Conservation (phyloP, 2,888 invertebrate species). For the Sinotaia quadrata region DNA sequence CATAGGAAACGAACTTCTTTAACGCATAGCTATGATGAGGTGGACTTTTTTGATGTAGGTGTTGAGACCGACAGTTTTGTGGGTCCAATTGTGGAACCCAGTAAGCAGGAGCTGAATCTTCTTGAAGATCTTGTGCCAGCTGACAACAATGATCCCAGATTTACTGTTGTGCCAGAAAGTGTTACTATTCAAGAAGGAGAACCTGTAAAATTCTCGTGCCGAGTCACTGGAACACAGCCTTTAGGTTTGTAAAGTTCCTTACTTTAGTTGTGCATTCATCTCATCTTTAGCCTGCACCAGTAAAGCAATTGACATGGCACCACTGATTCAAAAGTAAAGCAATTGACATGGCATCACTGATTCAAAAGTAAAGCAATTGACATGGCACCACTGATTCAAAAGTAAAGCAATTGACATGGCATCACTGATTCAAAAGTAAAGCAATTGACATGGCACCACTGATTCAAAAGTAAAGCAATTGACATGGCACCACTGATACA, state of each 20-base stretch:
- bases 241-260: constrained; percentile 49
- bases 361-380: too few relatives aligned
- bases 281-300: too few relatives aligned
- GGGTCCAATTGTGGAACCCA: constrained; percentile 38
- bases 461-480: too few relatives aligned
- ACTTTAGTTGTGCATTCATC: too few relatives aligned
- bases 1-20: neutral
- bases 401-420: too few relatives aligned
- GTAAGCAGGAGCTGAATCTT: constrained; percentile 41
- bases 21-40: neutral
- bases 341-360: too few relatives aligned
- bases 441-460: too few relatives aligned
- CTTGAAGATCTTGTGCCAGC: constrained; percentile 56
- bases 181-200: constrained; percentile 63
- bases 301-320: too few relatives aligned
- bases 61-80: constrained; percentile 25
- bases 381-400: too few relatives aligned
- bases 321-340: too few relatives aligned
- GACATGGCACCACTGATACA: too few relatives aligned
- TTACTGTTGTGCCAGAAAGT: constrained; percentile 61
- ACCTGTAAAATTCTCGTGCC: constrained; percentile 59
- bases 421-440: too few relatives aligned
- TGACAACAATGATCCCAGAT: constrained; percentile 64
- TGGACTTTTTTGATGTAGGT: constrained; percentile 33
- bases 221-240: constrained; percentile 62